These are phyloP conservation scores for rabbit (Oryctolagus cuniculus) DNA, from an alignment of 2,113 vertebrate genomes.

Conservation along the genomic window DNA sequence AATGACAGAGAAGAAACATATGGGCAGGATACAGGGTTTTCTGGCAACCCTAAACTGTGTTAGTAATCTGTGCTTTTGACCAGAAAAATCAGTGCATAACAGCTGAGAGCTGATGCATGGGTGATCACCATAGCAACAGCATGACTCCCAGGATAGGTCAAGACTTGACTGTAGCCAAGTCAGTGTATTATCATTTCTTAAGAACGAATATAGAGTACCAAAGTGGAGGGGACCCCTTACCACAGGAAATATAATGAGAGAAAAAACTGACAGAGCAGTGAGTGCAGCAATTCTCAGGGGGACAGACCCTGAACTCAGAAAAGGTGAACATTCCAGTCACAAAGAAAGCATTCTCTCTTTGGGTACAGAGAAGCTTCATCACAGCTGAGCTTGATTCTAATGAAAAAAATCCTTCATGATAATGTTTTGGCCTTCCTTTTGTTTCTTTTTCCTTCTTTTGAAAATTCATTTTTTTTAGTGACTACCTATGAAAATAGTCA, in stretches of 20 bases:
- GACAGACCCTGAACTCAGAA: neutral
- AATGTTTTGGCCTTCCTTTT: neutral
- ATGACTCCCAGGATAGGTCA: conserved; percentile 12
- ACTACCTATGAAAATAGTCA: neutral
- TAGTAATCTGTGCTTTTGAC: conserved; percentile 53
- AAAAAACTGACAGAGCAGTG: neutral
- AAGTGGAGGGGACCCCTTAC: neutral
- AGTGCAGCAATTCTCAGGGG: neutral
- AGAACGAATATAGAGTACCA: neutral
- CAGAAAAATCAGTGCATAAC: conserved; percentile 62
- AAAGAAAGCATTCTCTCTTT: neutral
- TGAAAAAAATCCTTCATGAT: conserved; percentile 1
- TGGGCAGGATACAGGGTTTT: neutral
- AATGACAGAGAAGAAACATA: neutral
- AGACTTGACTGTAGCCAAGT: conserved; percentile 23
- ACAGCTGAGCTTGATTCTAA: neutral
- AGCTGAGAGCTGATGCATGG: neutral
- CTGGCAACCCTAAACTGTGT: neutral
- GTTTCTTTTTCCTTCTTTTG: neutral
- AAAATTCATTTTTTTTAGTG: conserved; percentile 9
- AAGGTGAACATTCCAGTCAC: neutral
- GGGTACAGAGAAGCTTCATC: neutral
- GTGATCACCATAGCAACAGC: conserved; percentile 61
- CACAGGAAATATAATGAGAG: neutral
- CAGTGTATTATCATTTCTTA: neutral